Evolutionary conservation across 2,888 invertebrate species (phyloP).

Genomic region (Chrysolina oricalcia): DNA sequence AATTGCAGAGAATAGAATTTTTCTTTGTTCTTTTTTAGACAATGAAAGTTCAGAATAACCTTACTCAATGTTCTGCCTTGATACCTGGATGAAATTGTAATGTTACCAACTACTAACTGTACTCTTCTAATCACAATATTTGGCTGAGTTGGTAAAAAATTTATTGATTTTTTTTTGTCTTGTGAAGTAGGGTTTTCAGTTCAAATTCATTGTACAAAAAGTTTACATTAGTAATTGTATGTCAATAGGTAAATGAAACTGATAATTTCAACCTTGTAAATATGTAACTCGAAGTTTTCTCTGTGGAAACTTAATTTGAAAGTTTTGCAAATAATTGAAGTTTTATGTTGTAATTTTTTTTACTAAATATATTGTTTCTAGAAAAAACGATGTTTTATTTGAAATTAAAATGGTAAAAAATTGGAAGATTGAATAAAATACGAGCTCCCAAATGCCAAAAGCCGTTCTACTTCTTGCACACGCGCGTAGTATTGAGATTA

Average conservation of each 20-base stretch:
- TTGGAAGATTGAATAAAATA: too few species aligned
- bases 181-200: neutral
- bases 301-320: neutral
- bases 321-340: neutral
- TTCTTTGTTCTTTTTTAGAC: too few species aligned
- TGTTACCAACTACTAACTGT: too few species aligned
- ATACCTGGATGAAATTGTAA: too few species aligned
- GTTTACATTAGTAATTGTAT: neutral
- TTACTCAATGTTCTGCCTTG: neutral
- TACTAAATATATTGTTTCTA: slow-evolving; percentile 7
- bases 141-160: too few species aligned
- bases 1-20: too few species aligned
- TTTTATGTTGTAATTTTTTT: neutral
- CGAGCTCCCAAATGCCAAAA: too few species aligned
- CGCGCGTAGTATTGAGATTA: too few species aligned
- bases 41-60: too few species aligned
- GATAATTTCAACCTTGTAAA: neutral
- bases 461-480: too few species aligned
- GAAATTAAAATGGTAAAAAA: neutral
- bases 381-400: neutral
- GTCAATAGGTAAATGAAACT: neutral
- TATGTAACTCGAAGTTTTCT: neutral
- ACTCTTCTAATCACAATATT: too few species aligned
- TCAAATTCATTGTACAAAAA: neutral
- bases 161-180: neutral